A percentile compares a stretch with the other conserved stretches of the same genome.
These are phyloP conservation scores for Coregonus sp. DNA, from an alignment of 2,797 vertebrate genomes.

Conservation along the genomic window DNA sequence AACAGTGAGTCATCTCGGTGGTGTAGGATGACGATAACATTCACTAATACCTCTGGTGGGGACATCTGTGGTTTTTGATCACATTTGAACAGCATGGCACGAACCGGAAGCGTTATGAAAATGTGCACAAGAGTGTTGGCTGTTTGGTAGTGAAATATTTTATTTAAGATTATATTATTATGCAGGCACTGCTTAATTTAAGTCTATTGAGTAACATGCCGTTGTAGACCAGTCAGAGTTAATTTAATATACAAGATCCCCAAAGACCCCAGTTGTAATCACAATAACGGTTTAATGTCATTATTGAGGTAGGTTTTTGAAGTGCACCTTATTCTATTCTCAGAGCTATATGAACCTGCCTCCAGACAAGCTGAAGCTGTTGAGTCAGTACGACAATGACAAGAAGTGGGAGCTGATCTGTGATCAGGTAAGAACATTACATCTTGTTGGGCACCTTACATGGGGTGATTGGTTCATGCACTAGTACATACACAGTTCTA, in stretches of 20 bases:
- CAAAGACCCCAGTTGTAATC: not conserved
- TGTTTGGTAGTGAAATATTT: not conserved
- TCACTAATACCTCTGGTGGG: slow-evolving; percentile 10
- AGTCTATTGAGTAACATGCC: too few relatives aligned
- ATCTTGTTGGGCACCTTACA: too few relatives aligned
- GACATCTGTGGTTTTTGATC: slow-evolving; percentile 18
- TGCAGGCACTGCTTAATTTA: too few relatives aligned
- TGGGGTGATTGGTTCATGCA: not conserved
- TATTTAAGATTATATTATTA: not conserved
- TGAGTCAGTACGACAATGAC: slow-evolving; percentile 90
- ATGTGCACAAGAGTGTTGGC: not conserved
- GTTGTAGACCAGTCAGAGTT: not conserved
- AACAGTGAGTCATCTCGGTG: slow-evolving; percentile 52
- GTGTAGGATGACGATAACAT: slow-evolving; percentile 20
- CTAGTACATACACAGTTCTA: not conserved
- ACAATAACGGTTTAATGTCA: not conserved
- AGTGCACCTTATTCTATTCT: slow-evolving; percentile 17
- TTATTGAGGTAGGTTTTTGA: not conserved
- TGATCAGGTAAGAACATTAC: slow-evolving; percentile 81
- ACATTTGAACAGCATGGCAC: slow-evolving; percentile 10
- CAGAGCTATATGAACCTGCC: slow-evolving; percentile 97
- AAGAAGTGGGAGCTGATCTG: slow-evolving; percentile 99
- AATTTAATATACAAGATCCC: not conserved
- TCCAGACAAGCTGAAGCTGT: slow-evolving; percentile 89
- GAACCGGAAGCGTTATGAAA: not conserved